Evolutionary conservation across 2,797 vertebrate genomes (phyloP).

Genomic region (Oreochromis mossambicus): DNA sequence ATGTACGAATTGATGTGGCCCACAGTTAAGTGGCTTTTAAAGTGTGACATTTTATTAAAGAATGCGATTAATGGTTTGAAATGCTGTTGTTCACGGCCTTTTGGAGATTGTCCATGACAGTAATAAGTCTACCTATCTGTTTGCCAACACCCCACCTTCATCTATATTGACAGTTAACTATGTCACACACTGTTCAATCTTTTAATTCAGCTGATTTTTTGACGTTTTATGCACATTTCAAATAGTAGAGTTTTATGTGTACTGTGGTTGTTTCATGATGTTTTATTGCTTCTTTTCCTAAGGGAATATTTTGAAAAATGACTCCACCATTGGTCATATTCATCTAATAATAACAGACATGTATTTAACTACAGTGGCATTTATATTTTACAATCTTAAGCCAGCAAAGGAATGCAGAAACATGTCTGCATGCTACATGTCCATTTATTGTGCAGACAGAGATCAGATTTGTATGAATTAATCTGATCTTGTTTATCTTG

Average conservation of each 20-base stretch:
- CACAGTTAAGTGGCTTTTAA: neutral
- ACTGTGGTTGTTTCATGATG: neutral
- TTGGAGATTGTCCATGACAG: neutral
- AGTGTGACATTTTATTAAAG: neutral
- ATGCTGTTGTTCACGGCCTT: neutral
- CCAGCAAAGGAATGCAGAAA: neutral
- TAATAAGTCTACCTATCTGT: neutral
- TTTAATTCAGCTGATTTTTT: neutral
- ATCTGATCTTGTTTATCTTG: neutral
- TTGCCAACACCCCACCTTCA: neutral
- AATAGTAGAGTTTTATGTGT: neutral
- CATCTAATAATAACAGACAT: neutral
- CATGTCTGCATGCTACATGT: neutral
- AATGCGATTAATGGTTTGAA: neutral
- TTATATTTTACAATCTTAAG: neutral
- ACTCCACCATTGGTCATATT: neutral
- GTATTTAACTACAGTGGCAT: neutral
- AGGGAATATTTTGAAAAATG: neutral
- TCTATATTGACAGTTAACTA: neutral
- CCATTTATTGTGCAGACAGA: neutral
- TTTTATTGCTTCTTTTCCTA: neutral
- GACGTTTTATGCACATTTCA: neutral
- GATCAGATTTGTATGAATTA: rapidly evolving
- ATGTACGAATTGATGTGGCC: neutral
- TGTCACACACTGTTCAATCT: neutral